phyloP scores from a whole-genome alignment of 2,113 vertebrate genomes.

The Lycaon pictus region DNA sequence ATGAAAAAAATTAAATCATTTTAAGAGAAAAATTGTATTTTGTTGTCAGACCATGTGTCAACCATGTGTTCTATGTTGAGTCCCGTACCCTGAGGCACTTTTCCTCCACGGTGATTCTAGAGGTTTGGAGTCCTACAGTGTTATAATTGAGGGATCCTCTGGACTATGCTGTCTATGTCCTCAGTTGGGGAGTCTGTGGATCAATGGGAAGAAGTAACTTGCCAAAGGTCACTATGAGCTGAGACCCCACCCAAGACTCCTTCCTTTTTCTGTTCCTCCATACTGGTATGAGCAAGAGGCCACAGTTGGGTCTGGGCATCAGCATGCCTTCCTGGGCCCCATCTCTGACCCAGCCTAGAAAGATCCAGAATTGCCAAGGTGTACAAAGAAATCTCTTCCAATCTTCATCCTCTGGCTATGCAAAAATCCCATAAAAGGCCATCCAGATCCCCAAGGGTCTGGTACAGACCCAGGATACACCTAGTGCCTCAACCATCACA shows the following conservation, averaged over 20 bases:
- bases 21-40: not conserved
- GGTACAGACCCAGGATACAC: not conserved
- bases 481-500: not conserved
- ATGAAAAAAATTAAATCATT: not conserved
- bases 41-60: not conserved
- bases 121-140: not conserved
- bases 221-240: not conserved
- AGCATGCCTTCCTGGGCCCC: not conserved
- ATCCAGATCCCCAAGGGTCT: not conserved
- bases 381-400: not conserved
- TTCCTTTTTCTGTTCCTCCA: not conserved
- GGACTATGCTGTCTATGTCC: not conserved
- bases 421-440: not conserved
- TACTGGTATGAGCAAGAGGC: not conserved
- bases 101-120: not conserved
- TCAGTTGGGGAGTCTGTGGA: not conserved
- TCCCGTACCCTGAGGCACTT: not conserved
- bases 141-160: not conserved
- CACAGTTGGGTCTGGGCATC: not conserved
- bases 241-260: not conserved
- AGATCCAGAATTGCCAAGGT: not conserved
- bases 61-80: not conserved
- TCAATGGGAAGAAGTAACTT: not conserved
- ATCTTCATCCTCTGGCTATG: not conserved
- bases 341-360: not conserved